phyloP scores from a whole-genome alignment of 2,797 vertebrate genomes.

The Phylloscopus collybita region DNA sequence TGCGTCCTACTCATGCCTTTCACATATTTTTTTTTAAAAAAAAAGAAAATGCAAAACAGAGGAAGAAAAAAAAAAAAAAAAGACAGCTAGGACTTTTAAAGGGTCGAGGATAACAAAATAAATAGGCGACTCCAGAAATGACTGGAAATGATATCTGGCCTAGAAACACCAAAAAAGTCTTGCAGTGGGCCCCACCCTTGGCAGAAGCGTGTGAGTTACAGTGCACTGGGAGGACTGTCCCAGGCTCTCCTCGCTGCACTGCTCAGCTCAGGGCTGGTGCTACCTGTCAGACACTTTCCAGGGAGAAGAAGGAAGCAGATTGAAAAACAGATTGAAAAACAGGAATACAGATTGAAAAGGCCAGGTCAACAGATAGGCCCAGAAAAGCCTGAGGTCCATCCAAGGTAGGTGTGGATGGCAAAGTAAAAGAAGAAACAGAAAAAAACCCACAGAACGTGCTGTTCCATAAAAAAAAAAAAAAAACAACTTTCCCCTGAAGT shows the following conservation, averaged over 20 bases:
- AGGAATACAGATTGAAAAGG: neutral
- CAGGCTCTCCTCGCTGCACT: neutral
- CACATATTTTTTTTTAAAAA: neutral
- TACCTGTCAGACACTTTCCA: neutral
- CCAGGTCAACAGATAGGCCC: neutral
- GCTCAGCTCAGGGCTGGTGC: neutral
- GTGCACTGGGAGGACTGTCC: neutral
- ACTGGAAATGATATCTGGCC: constrained; percentile 44
- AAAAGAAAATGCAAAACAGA: neutral
- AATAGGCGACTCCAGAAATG: neutral
- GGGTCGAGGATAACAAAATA: constrained; percentile 27
- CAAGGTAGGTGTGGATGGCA: neutral
- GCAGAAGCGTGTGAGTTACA: neutral
- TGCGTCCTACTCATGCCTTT: neutral
- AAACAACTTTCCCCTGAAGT: neutral
- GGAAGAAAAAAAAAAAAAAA: neutral
- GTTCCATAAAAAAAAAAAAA: neutral
- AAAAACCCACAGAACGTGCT: neutral
- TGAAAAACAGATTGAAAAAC: neutral
- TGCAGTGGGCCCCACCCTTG: constrained; percentile 46
- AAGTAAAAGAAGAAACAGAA: neutral
- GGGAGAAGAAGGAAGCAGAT: neutral
- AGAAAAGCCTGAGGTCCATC: neutral
- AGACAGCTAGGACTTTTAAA: neutral
- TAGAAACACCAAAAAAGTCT: constrained; percentile 27